Evolutionary conservation across 2,797 vertebrate genomes (phyloP).

Genomic region (Siniperca obscura): DNA sequence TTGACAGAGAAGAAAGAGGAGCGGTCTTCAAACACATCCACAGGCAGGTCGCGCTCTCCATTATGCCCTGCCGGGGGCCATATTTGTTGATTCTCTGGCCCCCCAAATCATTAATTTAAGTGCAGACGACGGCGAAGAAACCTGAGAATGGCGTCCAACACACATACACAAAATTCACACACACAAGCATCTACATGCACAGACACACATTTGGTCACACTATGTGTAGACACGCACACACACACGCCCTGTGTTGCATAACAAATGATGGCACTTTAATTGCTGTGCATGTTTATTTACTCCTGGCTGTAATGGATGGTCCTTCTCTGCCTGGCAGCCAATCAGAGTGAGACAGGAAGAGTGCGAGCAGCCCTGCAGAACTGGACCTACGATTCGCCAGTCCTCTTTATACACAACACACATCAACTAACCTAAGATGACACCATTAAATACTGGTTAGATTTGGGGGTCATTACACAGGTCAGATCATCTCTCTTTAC

Average conservation of each 20-base stretch:
- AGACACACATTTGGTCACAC: slow-evolving; percentile 48
- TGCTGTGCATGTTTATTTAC: slow-evolving; percentile 84
- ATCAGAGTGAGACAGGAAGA: slow-evolving; percentile 76
- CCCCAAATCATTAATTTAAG: slow-evolving; percentile 84
- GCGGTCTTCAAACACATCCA: slow-evolving; percentile 78
- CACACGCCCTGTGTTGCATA: slow-evolving; percentile 73
- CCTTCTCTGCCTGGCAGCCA: slow-evolving; percentile 70
- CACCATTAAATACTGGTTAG: neutral
- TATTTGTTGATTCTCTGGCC: slow-evolving; percentile 85
- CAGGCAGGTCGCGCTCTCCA: slow-evolving; percentile 75
- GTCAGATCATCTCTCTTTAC: slow-evolving; percentile 18
- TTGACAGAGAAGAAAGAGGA: slow-evolving; percentile 84
- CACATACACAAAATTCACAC: slow-evolving; percentile 43
- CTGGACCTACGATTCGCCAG: slow-evolving; percentile 40
- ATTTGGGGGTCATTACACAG: neutral
- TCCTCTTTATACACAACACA: slow-evolving; percentile 22
- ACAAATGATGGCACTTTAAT: slow-evolving; percentile 87
- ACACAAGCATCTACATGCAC: slow-evolving; percentile 26
- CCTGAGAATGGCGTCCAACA: slow-evolving; percentile 71
- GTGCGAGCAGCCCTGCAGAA: slow-evolving; percentile 52
- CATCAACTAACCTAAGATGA: neutral
- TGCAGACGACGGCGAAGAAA: slow-evolving; percentile 79
- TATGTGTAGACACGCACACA: slow-evolving; percentile 27
- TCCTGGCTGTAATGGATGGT: slow-evolving; percentile 81
- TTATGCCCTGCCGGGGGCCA: slow-evolving; percentile 70